Conservation (phyloP, 2,888 invertebrate genomes). For the Sphinx pinastri region DNA sequence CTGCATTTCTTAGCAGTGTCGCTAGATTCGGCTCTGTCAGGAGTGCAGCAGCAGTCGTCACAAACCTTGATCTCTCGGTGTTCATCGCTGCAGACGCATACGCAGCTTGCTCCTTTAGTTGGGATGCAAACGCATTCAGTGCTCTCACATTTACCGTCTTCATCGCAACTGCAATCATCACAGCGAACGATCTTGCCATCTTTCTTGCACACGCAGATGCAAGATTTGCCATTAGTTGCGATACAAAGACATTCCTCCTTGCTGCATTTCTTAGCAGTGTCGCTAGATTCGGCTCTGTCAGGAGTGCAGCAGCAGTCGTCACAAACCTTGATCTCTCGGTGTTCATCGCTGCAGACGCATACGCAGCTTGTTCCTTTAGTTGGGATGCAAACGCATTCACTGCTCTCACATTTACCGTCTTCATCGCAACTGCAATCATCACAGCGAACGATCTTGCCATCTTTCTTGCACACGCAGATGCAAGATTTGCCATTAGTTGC, state of each 20-base stretch:
- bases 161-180: constrained; percentile 40
- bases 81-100: constrained; percentile 31
- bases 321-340: constrained; percentile 26
- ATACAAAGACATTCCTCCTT: constrained; percentile 44
- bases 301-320: constrained; percentile 25
- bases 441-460: constrained; percentile 39
- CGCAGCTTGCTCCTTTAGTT: constrained; percentile 40
- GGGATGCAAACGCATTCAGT: constrained; percentile 48
- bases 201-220: constrained; percentile 42
- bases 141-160: constrained; percentile 41
- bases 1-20: neutral
- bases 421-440: constrained; percentile 41
- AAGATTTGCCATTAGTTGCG: constrained; percentile 40
- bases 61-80: constrained; percentile 25
- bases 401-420: constrained; percentile 36
- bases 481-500: constrained; percentile 42
- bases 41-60: constrained; percentile 25
- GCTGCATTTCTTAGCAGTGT: neutral
- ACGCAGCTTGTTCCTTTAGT: constrained; percentile 41
- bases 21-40: neutral
- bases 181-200: constrained; percentile 40
- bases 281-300: neutral
- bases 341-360: constrained; percentile 29
- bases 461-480: constrained; percentile 41
- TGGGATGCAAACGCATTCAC: constrained; percentile 42